These are phyloP conservation scores for Graphium colonna DNA, from an alignment of 2,888 invertebrate species.

Conservation along the genomic window DNA sequence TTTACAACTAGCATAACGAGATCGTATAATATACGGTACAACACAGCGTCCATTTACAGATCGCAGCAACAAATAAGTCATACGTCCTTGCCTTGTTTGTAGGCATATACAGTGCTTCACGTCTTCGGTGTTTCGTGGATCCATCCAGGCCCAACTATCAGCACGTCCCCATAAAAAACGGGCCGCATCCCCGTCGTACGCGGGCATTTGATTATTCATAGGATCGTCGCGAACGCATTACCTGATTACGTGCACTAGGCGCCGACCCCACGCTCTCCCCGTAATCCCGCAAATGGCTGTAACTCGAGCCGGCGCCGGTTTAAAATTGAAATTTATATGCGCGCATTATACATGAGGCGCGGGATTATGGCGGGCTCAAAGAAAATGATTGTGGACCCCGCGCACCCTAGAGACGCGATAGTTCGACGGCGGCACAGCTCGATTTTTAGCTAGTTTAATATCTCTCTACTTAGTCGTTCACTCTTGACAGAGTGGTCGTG, in stretches of 20 bases:
- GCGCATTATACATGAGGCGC: conserved; percentile 70
- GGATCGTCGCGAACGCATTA: conserved; percentile 56
- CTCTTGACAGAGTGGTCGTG: too few species aligned
- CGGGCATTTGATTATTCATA: conserved; percentile 52
- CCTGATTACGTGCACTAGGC: conserved; percentile 47
- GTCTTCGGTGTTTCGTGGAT: too few species aligned
- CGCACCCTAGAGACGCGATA: conserved; percentile 36
- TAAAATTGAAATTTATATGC: conserved; percentile 79
- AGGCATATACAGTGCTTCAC: too few species aligned
- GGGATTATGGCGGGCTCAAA: conserved; percentile 51
- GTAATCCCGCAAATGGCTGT: conserved; percentile 75
- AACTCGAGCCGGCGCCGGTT: conserved; percentile 67
- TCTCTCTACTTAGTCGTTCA: too few species aligned
- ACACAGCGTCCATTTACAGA: too few species aligned
- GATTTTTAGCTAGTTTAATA: conserved; percentile 4
- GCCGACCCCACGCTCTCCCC: conserved; percentile 38
- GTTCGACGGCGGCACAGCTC: conserved; percentile 21
- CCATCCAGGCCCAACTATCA: background rate
- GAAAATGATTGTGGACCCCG: conserved; percentile 39
- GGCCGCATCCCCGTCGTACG: conserved; percentile 21
- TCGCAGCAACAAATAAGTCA: too few species aligned
- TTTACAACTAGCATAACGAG: too few species aligned
- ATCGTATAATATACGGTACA: too few species aligned
- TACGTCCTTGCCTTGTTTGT: too few species aligned
- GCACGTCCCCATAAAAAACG: conserved; percentile 30